Evolutionary conservation across 1,140 invertebrate species (phyloP), one percentile per base, ranked within the genome.

Genomic region (Hermetia illucens): DNA sequence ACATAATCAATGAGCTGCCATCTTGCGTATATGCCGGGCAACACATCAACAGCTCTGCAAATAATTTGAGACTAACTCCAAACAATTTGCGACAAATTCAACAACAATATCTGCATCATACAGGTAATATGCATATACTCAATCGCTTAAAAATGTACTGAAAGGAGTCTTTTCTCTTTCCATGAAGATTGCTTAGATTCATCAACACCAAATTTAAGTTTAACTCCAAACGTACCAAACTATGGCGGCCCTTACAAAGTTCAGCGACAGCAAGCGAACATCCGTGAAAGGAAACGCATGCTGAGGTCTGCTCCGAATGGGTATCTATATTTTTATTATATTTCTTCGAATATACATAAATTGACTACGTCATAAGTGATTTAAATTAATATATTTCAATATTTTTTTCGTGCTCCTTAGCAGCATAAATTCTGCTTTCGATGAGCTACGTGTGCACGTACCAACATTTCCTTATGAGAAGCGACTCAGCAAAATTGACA

Each of bases 391-490:
- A 22, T 34, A 51, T 5, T 22, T 34, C 25, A 21, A 10, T 25
- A n/a, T 37, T 20, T 13, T 39, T 21, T 33, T 21, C 20, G 21
- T 12, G 40, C 25, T 36, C 5, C 2, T 4, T n/a, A 86, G 82
- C 79, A 95, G 89, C 77, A 96, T 97, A 69, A 97, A 97, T 78
- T 90, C 88, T 62, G 93, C 92, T 59, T 98, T 97, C 72, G 90
- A 96, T 66, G 86, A 91, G 62, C 72, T 93, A 45, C 71, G 88
- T 35, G 80, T 86, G 39, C 89, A 96, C 63, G 92, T 98, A 41
- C 94, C 94, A 21, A 98, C 93, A 30, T 98, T 98, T 64, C 94
- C 94, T 0, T 98, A 95, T 55, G 94, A 98, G 65, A 97, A 97
- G 59, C 68, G 94, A 3, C 70, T 98, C 3, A 94, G 90, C 42